These are phyloP conservation scores for Melopsittacus undulatus DNA, from an alignment of 2,797 vertebrate genomes.

Conservation along the genomic window DNA sequence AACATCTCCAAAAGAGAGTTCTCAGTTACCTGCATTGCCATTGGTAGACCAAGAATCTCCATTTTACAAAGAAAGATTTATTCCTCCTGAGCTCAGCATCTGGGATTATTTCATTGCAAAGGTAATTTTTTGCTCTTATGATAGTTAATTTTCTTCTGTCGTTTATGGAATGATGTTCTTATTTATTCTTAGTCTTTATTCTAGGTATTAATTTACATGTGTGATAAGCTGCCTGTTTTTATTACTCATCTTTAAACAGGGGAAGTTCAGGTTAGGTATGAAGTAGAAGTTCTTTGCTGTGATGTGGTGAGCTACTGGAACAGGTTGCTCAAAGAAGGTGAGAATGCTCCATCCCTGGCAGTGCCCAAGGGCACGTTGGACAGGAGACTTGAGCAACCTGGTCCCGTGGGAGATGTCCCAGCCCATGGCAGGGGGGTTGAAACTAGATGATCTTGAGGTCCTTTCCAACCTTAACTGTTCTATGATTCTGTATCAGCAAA, in stretches of 20 bases:
- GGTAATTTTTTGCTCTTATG: slow-evolving; percentile 73
- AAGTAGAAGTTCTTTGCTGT: background rate
- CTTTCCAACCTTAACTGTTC: background rate
- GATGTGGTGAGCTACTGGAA: background rate
- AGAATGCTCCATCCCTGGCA: background rate
- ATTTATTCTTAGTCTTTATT: background rate
- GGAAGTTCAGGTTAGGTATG: background rate
- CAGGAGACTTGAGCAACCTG: background rate
- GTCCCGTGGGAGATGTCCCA: background rate
- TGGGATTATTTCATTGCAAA: slow-evolving; percentile 99
- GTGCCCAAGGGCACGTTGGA: background rate
- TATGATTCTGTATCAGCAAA: background rate
- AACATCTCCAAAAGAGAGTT: slow-evolving; percentile 80
- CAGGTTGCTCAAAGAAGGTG: background rate
- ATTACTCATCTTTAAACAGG: background rate
- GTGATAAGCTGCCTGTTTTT: background rate
- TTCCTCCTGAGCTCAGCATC: slow-evolving; percentile 96
- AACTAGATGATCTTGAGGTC: background rate
- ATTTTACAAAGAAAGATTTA: slow-evolving; percentile 87
- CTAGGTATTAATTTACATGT: background rate
- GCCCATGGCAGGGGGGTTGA: background rate
- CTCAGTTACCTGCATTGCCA: slow-evolving; percentile 67
- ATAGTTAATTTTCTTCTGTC: background rate
- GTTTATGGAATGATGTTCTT: background rate
- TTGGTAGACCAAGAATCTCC: slow-evolving; percentile 78